Evolutionary conservation across 2,888 invertebrate species (phyloP), one percentile per base, ranked within the genome.

Genomic region (Aproaerema taeniolella): DNA sequence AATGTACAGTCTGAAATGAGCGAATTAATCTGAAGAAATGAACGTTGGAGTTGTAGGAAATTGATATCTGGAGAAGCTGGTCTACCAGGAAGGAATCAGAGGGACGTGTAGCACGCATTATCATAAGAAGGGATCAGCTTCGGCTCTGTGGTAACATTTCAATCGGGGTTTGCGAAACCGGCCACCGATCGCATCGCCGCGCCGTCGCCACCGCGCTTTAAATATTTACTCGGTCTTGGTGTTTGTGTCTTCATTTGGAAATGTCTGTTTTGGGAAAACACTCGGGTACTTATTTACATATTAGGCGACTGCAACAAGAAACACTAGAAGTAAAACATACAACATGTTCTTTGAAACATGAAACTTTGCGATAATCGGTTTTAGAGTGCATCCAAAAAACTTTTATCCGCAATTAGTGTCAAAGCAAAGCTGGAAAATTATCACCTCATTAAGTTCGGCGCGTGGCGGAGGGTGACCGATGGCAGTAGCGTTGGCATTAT

Each of bases 141-240:
- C 47, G 49, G 52, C 48, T 55, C 57, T 58, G 56, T 53, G 60
- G 52, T 63, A 69, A 79, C 67, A 64, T 73, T 78, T 80, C 71
- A 78, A 82, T 80, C 77, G 69, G 61, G 67, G 73, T 71, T 65
- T 52, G 55, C 60, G 55, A 56, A 70, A 73, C 76, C 67, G 70
- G 75, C 66, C 70, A 53, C 61, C 55, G 64, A 70, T 68, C 49
- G 43, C 48, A 73, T 70, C 68, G 58, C 30, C 43, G n/a, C 44
- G 45, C 39, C n/a, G n/a, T n/a, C n/a, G n/a, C n/a, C n/a, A n/a
- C n/a, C n/a, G n/a, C 14, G 11, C 36, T 41, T 39, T 42, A 38
- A 39, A 41, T 38, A 46, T 43, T 42, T 46, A 31, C 39, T 24
- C 39, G 25, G 24, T 35, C 17, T 25, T 38, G 16, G 20, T 26